Evolutionary conservation across 2,113 vertebrate species (phyloP).

Genomic region (Equus przewalskii): DNA sequence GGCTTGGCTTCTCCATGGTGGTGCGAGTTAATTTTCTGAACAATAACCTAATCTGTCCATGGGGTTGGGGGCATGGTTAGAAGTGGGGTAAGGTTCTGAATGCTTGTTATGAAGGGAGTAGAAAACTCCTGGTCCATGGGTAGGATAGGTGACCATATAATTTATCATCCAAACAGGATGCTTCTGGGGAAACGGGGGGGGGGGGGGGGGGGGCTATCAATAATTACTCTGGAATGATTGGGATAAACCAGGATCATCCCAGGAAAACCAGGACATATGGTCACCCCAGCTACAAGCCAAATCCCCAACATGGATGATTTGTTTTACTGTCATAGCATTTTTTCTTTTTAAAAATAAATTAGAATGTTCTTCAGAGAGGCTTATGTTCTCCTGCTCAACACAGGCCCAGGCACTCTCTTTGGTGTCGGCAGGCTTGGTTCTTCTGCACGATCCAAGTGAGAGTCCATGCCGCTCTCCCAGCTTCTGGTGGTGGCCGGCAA

Average conservation of each 20-base stretch:
- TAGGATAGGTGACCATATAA: too few species aligned
- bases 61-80: not conserved
- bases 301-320: not conserved
- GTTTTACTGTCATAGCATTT: not conserved
- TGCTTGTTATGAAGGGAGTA: not conserved
- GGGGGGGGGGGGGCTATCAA: not conserved
- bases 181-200: not conserved
- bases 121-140: not conserved
- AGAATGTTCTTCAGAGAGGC: not conserved
- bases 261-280: not conserved
- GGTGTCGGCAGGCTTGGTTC: not conserved
- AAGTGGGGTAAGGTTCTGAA: not conserved
- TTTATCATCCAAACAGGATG: not conserved
- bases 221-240: not conserved
- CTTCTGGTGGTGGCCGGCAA: fast-evolving
- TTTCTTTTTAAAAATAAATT: not conserved
- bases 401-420: not conserved
- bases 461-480: not conserved
- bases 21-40: not conserved
- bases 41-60: not conserved
- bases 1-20: not conserved
- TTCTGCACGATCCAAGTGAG: not conserved
- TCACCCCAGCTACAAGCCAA: not conserved
- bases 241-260: not conserved
- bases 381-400: not conserved